Evolutionary conservation across 2,797 vertebrate species (phyloP).

Genomic region (Euphonia xanthogaster): DNA sequence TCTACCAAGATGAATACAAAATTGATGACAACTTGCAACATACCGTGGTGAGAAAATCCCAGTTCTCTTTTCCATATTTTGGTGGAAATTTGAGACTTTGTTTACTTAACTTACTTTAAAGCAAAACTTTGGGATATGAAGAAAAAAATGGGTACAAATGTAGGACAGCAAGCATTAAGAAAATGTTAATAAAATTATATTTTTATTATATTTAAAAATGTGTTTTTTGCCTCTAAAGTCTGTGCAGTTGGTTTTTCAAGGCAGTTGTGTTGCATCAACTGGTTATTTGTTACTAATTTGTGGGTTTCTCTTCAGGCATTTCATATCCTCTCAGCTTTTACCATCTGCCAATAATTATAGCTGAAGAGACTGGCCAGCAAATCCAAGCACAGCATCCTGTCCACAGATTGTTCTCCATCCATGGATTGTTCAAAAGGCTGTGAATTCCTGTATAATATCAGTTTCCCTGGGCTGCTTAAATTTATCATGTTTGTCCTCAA

Average conservation of each 20-base stretch:
- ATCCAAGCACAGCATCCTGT: neutral
- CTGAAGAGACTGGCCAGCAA: neutral
- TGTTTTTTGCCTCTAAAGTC: neutral
- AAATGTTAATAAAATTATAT: neutral
- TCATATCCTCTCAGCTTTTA: neutral
- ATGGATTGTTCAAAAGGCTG: neutral
- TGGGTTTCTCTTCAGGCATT: neutral
- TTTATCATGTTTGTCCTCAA: neutral
- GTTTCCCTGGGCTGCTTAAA: neutral
- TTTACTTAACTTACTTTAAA: neutral
- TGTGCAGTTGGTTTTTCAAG: neutral
- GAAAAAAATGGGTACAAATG: neutral
- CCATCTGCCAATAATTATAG: neutral
- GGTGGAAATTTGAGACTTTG: neutral
- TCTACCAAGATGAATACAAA: neutral
- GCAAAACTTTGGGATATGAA: neutral
- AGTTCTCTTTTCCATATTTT: neutral
- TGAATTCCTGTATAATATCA: neutral
- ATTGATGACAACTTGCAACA: neutral
- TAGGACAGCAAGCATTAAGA: neutral
- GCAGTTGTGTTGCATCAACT: neutral
- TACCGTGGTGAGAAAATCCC: neutral
- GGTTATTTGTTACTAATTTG: neutral
- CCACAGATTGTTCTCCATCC: neutral
- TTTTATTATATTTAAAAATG: neutral